Conservation (phyloP, 2,888 invertebrate species). For the Seladonia tumulorum region DNA sequence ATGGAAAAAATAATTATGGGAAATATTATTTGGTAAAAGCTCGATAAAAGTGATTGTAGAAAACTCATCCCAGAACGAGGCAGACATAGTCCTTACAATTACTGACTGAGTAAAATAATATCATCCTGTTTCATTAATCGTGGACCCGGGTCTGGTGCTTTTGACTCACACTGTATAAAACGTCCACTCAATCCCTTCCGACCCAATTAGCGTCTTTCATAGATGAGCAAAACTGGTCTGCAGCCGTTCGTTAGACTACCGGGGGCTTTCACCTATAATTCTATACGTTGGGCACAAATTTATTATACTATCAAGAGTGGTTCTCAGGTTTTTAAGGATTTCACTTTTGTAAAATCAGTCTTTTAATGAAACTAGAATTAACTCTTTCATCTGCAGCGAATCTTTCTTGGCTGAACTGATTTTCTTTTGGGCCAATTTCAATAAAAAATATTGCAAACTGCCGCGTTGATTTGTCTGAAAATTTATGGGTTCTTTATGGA, state of each 20-base stretch:
- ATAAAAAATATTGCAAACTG: no score
- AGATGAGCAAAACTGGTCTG: constrained; percentile 21
- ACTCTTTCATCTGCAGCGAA: not conserved
- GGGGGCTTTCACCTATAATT: constrained; percentile 1
- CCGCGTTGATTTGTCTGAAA: no score
- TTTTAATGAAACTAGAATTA: not conserved
- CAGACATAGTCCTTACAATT: not conserved
- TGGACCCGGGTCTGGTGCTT: not conserved
- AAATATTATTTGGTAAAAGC: not conserved
- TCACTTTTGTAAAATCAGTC: not conserved
- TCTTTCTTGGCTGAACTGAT: not conserved
- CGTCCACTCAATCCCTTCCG: not conserved
- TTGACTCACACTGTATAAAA: not conserved
- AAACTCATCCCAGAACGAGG: not conserved
- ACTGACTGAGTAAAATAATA: not conserved
- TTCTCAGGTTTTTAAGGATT: not conserved
- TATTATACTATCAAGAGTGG: not conserved
- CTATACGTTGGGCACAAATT: not conserved
- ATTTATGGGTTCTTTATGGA: no score
- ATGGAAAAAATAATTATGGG: no score
- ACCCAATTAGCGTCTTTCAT: constrained; percentile 33
- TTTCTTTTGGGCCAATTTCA: not conserved
- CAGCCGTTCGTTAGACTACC: not conserved
- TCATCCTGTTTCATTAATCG: not conserved
- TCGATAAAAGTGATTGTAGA: not conserved